Conservation (phyloP, 1,140 invertebrate species). For the Hermetia illucens region DNA sequence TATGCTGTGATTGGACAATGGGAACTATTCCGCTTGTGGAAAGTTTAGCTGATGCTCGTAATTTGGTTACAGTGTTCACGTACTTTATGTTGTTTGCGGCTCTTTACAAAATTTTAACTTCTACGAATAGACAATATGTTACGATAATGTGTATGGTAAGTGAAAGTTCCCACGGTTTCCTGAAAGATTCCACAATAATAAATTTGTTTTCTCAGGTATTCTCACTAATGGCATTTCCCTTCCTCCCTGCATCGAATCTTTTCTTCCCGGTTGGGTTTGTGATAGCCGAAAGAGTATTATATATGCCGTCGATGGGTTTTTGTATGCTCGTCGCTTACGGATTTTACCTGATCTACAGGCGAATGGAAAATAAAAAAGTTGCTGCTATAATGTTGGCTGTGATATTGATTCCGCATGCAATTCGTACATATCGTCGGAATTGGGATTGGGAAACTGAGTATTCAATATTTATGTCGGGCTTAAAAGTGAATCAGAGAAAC, state of each 20-base stretch:
- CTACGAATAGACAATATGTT: slow-evolving; percentile 40
- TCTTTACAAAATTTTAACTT: slow-evolving; percentile 46
- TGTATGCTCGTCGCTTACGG: slow-evolving; percentile 84
- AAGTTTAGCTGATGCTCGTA: slow-evolving; percentile 64
- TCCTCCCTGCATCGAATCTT: slow-evolving; percentile 90
- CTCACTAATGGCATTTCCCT: slow-evolving; percentile 76
- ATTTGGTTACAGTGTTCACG: slow-evolving; percentile 66
- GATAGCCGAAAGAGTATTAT: slow-evolving; percentile 87
- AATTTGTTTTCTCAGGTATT: slow-evolving; percentile 49
- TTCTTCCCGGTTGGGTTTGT: slow-evolving; percentile 97
- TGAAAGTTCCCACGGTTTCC: background rate
- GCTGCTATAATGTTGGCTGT: slow-evolving; percentile 29
- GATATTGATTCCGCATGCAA: slow-evolving; percentile 57
- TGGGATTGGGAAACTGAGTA: slow-evolving; percentile 89
- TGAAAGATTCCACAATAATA: too few species aligned
- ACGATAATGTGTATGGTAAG: slow-evolving; percentile 63
- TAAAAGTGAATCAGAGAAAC: slow-evolving; percentile 82
- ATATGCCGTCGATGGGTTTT: slow-evolving; percentile 96
- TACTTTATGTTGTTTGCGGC: slow-evolving; percentile 49
- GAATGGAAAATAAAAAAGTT: slow-evolving; percentile 31
- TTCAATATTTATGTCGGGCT: slow-evolving; percentile 79
- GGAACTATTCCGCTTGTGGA: slow-evolving; percentile 81
- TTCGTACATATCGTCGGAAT: slow-evolving; percentile 76
- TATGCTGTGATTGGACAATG: slow-evolving; percentile 99
- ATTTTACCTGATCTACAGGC: slow-evolving; percentile 32